Base-by-base conservation (phyloP, 2,888 invertebrate genomes). In the Tetheella fluctuosa region DNA sequence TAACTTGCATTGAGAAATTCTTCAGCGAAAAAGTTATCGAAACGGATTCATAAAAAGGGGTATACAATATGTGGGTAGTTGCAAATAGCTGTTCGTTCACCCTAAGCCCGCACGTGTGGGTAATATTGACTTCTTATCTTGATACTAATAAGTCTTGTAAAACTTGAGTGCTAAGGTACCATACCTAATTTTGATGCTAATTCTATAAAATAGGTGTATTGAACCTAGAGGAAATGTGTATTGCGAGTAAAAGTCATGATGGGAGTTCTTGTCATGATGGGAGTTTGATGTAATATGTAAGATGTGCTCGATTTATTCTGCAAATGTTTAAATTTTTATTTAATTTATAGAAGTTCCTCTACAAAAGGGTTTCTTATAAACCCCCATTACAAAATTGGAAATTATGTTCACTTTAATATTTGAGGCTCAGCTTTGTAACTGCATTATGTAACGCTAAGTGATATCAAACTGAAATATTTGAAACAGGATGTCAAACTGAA, bases 41-140 rank as follows among this genome's bases (percentile, higher is more conserved):
- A 20, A 20, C 6, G 48, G n/a, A 20, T 20, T 48, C 53, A 25
- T 53, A n/a, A 53, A 13, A 25, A 53, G 62, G 56, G 54, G 65
- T 63, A 65, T 60, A 57, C n/a, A 64, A 58, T 64, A 78, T 81
- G 81, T 81, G 78, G 81, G 80, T 77, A 74, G 86, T 83, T 77
- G 84, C 83, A 70, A 88, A 88, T 84, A 67, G 71, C 63, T 77
- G 89, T 83, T 82, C 83, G 64, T 83, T 86, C 70, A 73, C 81
- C 83, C 67, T 69, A 59, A 64, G 65, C 82, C 84, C 78, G 79
- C 78, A 83, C 84, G 79, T 72, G 83, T 85, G 81, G 86, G 86
- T 70, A 54, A 57, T 15, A 57, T 59, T 53, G 60, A 52, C 58
- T 30, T 57, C 48, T 30, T 34, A 20, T 48, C 48, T 17, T 54